Conservation (phyloP, 2,113 vertebrate genomes). For the Spea bombifrons region DNA sequence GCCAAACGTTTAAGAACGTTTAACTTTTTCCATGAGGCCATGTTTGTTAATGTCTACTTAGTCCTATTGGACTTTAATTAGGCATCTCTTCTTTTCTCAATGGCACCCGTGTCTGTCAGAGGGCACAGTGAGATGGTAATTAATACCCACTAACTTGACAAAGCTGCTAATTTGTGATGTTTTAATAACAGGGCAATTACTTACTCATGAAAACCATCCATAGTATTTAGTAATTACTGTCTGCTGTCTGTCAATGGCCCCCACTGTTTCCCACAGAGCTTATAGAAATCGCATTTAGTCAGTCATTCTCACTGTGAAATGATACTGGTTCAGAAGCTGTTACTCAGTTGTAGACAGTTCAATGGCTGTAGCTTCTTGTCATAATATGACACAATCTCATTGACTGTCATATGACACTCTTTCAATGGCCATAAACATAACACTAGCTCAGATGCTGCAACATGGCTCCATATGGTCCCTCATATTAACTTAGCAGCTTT, state of each 20-base stretch:
- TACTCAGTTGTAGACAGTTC: no score
- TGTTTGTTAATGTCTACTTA: not conserved
- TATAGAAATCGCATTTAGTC: no score
- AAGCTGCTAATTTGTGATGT: slow-evolving; percentile 33
- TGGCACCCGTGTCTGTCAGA: slow-evolving; percentile 19
- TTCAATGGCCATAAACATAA: no score
- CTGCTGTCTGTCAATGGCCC: not conserved
- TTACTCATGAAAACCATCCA: slow-evolving; percentile 23
- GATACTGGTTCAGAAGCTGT: no score
- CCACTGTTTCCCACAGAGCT: no score
- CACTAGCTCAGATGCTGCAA: no score
- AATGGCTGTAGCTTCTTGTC: no score
- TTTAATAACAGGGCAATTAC: slow-evolving; percentile 37
- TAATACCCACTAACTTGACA: slow-evolving; percentile 16
- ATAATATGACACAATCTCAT: no score
- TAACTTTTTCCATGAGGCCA: not conserved
- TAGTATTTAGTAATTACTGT: slow-evolving; percentile 32
- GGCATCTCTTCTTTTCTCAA: not conserved
- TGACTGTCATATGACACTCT: no score
- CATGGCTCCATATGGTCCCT: no score
- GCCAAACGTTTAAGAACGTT: slow-evolving; percentile 2
- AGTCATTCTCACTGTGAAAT: no score
- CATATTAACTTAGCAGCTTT: no score
- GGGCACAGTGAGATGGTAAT: slow-evolving; percentile 19
- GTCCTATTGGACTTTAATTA: slow-evolving; percentile 1